Conservation (phyloP, 2,888 invertebrate genomes). For the Parnassius mnemosyne region DNA sequence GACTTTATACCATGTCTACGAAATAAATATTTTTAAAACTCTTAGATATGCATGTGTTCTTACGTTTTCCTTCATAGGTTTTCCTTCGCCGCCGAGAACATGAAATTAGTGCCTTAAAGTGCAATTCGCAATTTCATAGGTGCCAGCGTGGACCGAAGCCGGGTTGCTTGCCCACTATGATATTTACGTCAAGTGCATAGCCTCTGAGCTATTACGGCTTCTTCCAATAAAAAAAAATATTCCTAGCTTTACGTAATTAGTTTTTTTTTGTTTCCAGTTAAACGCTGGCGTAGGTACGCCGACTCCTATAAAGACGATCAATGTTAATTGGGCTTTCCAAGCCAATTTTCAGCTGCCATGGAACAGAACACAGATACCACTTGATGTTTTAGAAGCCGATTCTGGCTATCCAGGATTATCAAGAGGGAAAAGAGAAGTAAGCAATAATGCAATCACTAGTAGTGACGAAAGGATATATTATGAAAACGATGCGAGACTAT, state of each 20-base stretch:
- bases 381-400: constrained; percentile 60
- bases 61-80: no score
- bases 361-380: constrained; percentile 67
- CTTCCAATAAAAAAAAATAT: not conserved
- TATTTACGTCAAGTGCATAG: no score
- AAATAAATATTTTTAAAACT: no score
- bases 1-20: no score
- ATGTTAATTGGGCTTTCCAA: constrained; percentile 70
- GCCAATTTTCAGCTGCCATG: constrained; percentile 72
- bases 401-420: constrained; percentile 54
- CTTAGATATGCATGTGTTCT: no score
- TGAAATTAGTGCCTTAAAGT: no score
- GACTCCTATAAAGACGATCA: constrained; percentile 53
- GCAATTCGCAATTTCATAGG: no score
- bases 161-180: no score
- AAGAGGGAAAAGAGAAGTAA: constrained; percentile 47
- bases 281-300: constrained; percentile 67
- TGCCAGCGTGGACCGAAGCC: no score
- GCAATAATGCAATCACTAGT: not conserved
- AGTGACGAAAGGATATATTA: constrained; percentile 35
- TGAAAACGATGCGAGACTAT: constrained; percentile 57
- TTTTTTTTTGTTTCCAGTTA: constrained; percentile 45
- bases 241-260: not conserved
- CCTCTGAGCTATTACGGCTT: no score
- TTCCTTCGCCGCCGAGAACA: no score